Percentiles rank a stretch among this genome's conserved stretches.
phyloP scores from a whole-genome alignment of 2,113 vertebrate species.

The Cottus gobio region DNA sequence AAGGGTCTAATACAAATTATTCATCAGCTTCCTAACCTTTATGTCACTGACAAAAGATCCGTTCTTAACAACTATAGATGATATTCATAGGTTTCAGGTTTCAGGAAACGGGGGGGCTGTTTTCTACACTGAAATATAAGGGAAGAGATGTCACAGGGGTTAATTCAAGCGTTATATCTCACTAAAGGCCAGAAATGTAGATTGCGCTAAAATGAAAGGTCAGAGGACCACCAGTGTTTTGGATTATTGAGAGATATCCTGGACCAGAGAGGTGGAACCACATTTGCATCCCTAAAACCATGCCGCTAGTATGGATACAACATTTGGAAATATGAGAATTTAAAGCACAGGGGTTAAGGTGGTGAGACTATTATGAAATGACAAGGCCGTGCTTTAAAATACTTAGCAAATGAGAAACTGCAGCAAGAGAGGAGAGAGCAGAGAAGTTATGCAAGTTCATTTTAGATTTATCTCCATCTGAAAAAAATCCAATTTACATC shows the following conservation, averaged over 20 bases:
- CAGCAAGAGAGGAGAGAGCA: neutral
- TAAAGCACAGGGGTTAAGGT: neutral
- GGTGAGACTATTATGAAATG: constrained; percentile 10
- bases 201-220: neutral
- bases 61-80: neutral
- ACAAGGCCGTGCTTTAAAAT: constrained; percentile 33
- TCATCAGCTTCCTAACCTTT: neutral
- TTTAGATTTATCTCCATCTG: constrained; percentile 59
- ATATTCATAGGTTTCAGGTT: constrained; percentile 5
- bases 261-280: neutral
- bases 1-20: neutral
- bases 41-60: neutral
- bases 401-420: constrained; percentile 38
- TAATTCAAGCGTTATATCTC: neutral
- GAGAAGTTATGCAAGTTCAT: constrained; percentile 28
- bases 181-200: neutral
- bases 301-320: neutral
- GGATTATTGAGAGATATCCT: neutral
- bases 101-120: neutral
- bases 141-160: constrained; percentile 1
- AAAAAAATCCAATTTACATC: constrained; percentile 68
- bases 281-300: neutral
- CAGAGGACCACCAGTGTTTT: neutral
- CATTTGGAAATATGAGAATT: neutral
- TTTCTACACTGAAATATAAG: neutral